Evolutionary conservation across 2,797 vertebrate genomes (phyloP).

Genomic region (Hypotaenidia okinawae): DNA sequence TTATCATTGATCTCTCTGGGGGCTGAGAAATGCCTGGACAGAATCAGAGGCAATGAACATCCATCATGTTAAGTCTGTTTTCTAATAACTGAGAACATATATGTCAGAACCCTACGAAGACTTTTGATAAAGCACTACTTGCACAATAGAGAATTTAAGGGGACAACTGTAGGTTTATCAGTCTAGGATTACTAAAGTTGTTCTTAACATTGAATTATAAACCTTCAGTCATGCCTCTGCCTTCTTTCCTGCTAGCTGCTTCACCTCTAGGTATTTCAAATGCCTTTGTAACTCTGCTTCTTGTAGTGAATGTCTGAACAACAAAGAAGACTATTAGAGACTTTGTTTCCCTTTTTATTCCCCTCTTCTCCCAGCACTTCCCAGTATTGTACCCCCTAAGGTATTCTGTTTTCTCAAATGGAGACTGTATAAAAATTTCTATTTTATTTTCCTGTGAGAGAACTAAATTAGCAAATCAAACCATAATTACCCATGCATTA

Average conservation of each 20-base stretch:
- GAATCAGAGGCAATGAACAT: neutral
- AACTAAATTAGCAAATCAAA: neutral
- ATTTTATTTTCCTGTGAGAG: neutral
- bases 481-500: neutral
- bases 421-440: fast-evolving
- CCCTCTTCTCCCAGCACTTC: neutral
- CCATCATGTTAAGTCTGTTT: neutral
- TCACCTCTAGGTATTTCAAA: neutral
- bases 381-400: neutral
- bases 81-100: neutral
- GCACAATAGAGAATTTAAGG: neutral
- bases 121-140: neutral
- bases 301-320: neutral
- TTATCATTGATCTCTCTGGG: neutral
- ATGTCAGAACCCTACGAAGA: neutral
- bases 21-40: neutral
- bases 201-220: neutral
- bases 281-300: neutral
- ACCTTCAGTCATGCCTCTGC: neutral
- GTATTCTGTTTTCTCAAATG: neutral
- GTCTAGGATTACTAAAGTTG: neutral
- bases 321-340: neutral
- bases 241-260: neutral
- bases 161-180: neutral
- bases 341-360: neutral